Base-by-base conservation (phyloP, 2,797 vertebrate species). In the Pangasius krempfi region DNA sequence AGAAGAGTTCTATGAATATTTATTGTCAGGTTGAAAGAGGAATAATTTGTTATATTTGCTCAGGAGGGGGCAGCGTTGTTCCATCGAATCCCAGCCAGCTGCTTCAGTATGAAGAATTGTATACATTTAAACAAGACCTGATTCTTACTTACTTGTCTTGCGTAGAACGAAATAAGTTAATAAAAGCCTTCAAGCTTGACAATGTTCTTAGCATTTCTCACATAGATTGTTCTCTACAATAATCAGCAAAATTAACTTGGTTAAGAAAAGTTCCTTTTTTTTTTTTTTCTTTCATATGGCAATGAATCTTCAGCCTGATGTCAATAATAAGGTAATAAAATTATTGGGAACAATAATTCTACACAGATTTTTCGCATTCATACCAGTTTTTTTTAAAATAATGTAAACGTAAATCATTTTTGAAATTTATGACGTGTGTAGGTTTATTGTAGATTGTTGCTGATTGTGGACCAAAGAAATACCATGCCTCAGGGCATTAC, bases 31-130 rank as follows among this genome's bases (percentile, higher is more conserved):
- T 22, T 44, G 85, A 87, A 91, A 91, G 90, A 93, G 92, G 30
- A 87, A 50, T 20, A 60, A 80, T 37, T 66, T 80, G 78, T 89
- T 2, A 3, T 20, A 30, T 85, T 86, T 94, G 93, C 94, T 92
- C 96, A 96, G 94, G 94, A 96, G 96, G 95, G 95, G 96, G 96
- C 95, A 96, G 94, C 94, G 94, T 94, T 94, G 96, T 93, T 96
- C 96, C 94, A 96, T 72, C 84, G 14, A 84, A 90, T 12, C 79
- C 37, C n/a, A 78, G 37, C 40, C 52, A 54, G 40, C 70, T 20
- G 27, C 30, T 60, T 82, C 37, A 7, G 47, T 40, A 16, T 47
- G 54, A 76, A 30, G 47, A 30, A 84, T 52, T 22, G 58, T 64
- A 40, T 56, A 62, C 68, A 60, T 56, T 80, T 33, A 66, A 62